Percentiles rank a stretch among this genome's conserved stretches.
Evolutionary conservation across 2,113 vertebrate species (phyloP).

Genomic region (Leptosomus discolor): DNA sequence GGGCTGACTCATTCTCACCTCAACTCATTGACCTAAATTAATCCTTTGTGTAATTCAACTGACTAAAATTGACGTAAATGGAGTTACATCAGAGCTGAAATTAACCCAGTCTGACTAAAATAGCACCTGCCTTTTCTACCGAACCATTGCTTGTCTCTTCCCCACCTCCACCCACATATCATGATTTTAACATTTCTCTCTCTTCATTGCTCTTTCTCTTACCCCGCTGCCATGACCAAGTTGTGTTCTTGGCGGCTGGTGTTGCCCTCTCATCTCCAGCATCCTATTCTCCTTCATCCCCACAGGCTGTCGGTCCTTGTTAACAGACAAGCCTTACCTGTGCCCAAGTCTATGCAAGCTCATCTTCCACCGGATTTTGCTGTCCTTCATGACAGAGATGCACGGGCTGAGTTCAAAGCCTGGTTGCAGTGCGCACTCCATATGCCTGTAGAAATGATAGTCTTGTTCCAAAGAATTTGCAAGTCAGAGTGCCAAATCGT

Average conservation of each 20-base stretch:
- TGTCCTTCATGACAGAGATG: not conserved
- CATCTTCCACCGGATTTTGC: not conserved
- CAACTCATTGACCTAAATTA: constrained; percentile 38
- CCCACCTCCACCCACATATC: constrained; percentile 3
- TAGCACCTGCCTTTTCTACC: constrained; percentile 37
- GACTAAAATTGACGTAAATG: constrained; percentile 50
- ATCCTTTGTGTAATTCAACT: constrained; percentile 44
- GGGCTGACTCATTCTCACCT: constrained; percentile 26
- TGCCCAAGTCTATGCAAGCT: not conserved
- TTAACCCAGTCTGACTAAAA: constrained; percentile 58
- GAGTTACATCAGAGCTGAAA: constrained; percentile 59
- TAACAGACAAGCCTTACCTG: rapidly evolving
- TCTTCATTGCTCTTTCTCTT: not conserved
- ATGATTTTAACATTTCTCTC: constrained; percentile 17
- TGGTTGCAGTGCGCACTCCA: not conserved
- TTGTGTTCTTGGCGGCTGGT: not conserved
- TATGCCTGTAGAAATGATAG: not conserved
- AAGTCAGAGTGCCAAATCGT: not conserved
- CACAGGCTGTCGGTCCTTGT: not conserved
- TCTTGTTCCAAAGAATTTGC: not conserved
- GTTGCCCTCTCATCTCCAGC: not conserved
- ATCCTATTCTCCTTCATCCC: not conserved
- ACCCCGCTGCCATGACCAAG: not conserved
- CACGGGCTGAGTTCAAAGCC: not conserved
- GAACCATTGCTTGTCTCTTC: not conserved